Evolutionary conservation across 1,140 invertebrate species (phyloP).

Genomic region (Zaprionus gabonicus): DNA sequence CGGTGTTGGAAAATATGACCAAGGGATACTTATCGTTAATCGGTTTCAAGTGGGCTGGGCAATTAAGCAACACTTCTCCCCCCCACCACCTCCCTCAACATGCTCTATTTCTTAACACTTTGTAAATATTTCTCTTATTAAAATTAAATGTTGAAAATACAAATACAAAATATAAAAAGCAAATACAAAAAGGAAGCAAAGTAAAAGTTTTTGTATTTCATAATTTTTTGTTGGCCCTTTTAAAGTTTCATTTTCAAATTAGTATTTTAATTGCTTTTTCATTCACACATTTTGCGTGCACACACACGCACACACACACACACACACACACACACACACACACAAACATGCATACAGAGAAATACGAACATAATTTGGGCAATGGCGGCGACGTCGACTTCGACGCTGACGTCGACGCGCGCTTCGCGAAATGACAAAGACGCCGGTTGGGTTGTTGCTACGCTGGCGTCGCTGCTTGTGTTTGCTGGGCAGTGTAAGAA

Average conservation of each 20-base stretch:
- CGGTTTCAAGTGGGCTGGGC: slow-evolving; percentile 3
- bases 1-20: slow-evolving; percentile 4
- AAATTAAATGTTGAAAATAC: background rate
- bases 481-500: slow-evolving; percentile 45
- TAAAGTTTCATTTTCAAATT: slow-evolving; percentile 18
- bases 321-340: background rate
- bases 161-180: background rate
- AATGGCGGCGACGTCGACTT: slow-evolving; percentile 44
- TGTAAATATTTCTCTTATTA: background rate
- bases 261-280: slow-evolving; percentile 34
- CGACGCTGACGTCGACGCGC: slow-evolving; percentile 28
- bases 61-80: background rate
- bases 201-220: background rate
- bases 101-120: too few relatives aligned
- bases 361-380: slow-evolving; percentile 50
- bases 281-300: slow-evolving; percentile 15
- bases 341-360: slow-evolving; percentile 13
- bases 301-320: too few relatives aligned
- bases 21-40: slow-evolving; percentile 21
- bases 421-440: slow-evolving; percentile 58
- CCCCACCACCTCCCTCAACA: background rate
- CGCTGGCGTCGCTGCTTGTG: slow-evolving; percentile 15
- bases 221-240: background rate
- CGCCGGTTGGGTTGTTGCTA: slow-evolving; percentile 45
- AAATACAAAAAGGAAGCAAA: background rate